Percentiles rank a stretch among this genome's conserved stretches.
These are phyloP conservation scores for Tapirus terrestris DNA, from an alignment of 2,113 vertebrate genomes.

Conservation along the genomic window DNA sequence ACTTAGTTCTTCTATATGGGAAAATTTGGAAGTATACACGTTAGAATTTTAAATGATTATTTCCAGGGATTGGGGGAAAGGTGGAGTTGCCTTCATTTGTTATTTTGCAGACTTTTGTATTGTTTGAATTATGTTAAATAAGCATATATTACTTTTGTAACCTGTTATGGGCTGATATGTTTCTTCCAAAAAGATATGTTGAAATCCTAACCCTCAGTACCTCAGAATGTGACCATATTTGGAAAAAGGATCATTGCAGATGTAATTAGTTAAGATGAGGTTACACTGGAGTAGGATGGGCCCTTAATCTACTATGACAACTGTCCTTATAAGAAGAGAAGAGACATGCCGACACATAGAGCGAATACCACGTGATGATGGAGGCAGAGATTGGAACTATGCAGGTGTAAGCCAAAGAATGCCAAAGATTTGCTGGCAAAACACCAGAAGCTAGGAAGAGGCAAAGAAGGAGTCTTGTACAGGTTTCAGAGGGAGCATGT, in stretches of 20 bases:
- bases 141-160: not conserved
- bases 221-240: not conserved
- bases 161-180: not conserved
- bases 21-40: not conserved
- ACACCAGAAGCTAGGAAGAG: not conserved
- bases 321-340: not conserved
- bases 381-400: not conserved
- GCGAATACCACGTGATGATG: not conserved
- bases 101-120: not conserved
- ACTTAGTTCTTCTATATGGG: not conserved
- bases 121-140: slow-evolving; percentile 43
- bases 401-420: not conserved
- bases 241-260: not conserved
- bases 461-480: not conserved
- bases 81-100: not conserved
- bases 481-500: not conserved
- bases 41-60: slow-evolving; percentile 32
- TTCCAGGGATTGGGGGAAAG: not conserved
- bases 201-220: not conserved
- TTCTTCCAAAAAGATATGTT: not conserved
- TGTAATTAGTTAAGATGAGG: not conserved
- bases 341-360: not conserved
- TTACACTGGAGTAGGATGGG: not conserved
- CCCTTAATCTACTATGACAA: not conserved
- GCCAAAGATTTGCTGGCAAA: not conserved